Evolutionary conservation across 2,113 vertebrate genomes (phyloP).

Genomic region (Candoia aspera): DNA sequence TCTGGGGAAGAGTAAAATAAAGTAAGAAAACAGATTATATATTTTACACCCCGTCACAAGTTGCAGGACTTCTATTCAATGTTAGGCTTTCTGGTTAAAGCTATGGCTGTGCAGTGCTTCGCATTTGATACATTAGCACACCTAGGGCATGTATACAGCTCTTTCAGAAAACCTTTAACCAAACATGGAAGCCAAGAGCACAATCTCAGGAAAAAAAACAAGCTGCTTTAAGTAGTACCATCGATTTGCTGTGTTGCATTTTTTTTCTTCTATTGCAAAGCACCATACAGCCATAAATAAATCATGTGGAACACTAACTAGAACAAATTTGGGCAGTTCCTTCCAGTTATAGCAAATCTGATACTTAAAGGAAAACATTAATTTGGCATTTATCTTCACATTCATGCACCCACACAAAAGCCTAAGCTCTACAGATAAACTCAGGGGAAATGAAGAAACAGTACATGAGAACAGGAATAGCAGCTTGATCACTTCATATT

Average conservation of each 20-base stretch:
- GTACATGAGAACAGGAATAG: not conserved
- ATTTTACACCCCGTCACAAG: not conserved
- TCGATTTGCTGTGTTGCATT: not conserved
- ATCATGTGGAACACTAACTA: not conserved
- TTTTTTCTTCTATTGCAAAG: not conserved
- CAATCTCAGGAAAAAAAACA: not conserved
- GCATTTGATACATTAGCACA: not conserved
- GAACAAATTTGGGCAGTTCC: not conserved
- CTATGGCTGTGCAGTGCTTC: not conserved
- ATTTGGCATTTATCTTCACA: not conserved
- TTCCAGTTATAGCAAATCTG: not conserved
- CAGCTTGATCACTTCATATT: not conserved
- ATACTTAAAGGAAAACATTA: not conserved
- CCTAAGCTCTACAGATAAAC: not conserved
- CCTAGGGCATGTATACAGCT: not conserved
- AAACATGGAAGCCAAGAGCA: not conserved
- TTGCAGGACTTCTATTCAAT: not conserved
- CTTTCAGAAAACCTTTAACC: not conserved
- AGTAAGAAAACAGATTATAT: not conserved
- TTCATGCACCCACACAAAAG: not conserved
- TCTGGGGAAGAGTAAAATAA: conserved; percentile 68
- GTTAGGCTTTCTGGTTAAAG: not conserved
- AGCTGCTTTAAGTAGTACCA: not conserved
- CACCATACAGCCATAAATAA: not conserved
- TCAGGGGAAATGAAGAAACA: not conserved